Base-by-base conservation (phyloP, 2,113 vertebrate genomes). In the Engraulis encrasicolus region DNA sequence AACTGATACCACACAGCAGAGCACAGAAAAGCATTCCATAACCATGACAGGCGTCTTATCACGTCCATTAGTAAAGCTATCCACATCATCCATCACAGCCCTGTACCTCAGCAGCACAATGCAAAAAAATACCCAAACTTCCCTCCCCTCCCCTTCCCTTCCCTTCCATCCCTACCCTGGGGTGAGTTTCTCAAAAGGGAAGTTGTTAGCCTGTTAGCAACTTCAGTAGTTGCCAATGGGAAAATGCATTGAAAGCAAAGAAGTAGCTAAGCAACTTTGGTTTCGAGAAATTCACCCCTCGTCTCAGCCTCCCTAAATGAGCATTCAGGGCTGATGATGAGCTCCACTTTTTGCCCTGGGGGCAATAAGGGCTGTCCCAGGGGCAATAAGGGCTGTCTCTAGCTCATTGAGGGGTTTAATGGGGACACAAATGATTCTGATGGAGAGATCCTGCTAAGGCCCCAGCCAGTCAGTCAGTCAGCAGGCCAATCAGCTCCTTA, bases 371-470 rank as follows among this genome's bases (percentile, higher is more conserved):
- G 66, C 11, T 31, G 31, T 74, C 66, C 17, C 66, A n/a, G 31
- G 31, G 66, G 66, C 66, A 74, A 74, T 74, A 74, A 31, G 31
- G 17, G 66, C 11, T 31, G 31, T 74, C 66, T 34, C 66, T 74
- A 23, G 17, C 11, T 27, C 66, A 74, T 74, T 74, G 66, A 31
- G 20, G 54, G 9, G 31, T 74, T 74, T 74, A 74, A 74, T 74
- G 66, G 66, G 27, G 66, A 74, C 66, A 74, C 66, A 74, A 74
- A 74, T 74, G 31, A 74, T 74, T 74, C 66, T 15, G 66, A 74
- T 74, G 17, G 23, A 74, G 27, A 31, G 27, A 74, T 74, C 66
- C 66, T 34, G 34, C 66, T 74, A 27, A 34, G 66, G 27, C n/a
- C n/a, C n/a, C n/a, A n/a, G n/a, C n/a, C n/a, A n/a, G n/a, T n/a